Evolutionary conservation across 2,797 vertebrate species (phyloP).

Genomic region (Loriculus beryllinus): DNA sequence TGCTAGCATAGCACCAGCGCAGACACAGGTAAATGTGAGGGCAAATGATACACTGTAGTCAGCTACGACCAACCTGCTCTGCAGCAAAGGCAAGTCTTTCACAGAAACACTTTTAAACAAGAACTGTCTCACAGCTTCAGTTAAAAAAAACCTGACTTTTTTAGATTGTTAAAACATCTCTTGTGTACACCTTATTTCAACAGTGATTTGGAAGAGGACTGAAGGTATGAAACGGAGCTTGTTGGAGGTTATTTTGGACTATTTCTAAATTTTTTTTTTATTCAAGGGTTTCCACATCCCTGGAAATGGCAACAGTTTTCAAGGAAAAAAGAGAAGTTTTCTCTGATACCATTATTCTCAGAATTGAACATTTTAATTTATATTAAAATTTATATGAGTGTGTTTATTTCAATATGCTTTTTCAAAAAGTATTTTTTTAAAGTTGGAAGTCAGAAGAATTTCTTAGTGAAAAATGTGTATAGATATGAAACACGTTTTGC

Average conservation of each 20-base stretch:
- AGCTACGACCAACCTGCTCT: not conserved
- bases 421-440: not conserved
- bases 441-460: not conserved
- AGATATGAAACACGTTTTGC: not conserved
- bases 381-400: not conserved
- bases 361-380: not conserved
- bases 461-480: not conserved
- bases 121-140: not conserved
- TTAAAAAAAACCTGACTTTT: not conserved
- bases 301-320: not conserved
- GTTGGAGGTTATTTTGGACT: not conserved
- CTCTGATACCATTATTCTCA: not conserved
- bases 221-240: not conserved
- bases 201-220: not conserved
- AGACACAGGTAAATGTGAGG: not conserved
- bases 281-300: not conserved
- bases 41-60: not conserved
- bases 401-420: not conserved
- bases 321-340: not conserved
- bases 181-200: no score
- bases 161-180: not conserved
- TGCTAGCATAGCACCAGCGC: fast-evolving
- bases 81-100: not conserved
- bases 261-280: not conserved
- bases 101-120: not conserved